Percentiles rank a stretch among this genome's conserved stretches.
Evolutionary conservation across 2,888 invertebrate species (phyloP).

Genomic region (Glyphotaelius pellucidus): DNA sequence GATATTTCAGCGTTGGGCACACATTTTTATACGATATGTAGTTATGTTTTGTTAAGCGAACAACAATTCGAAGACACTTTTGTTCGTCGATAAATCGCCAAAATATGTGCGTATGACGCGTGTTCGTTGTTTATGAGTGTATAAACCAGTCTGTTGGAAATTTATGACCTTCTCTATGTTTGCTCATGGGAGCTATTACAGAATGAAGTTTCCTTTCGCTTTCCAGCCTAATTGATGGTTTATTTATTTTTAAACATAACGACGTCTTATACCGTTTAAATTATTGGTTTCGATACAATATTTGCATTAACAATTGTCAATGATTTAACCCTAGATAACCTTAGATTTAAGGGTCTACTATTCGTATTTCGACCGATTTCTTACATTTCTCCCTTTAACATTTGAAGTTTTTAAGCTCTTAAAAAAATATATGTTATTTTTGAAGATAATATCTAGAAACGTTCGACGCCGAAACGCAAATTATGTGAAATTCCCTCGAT

Average conservation of each 20-base stretch:
- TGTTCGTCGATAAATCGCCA: constrained; percentile 44
- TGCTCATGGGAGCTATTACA: neutral
- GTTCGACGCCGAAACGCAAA: no score
- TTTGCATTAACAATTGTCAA: no score
- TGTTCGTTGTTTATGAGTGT: constrained; percentile 61
- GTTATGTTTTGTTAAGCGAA: constrained; percentile 41
- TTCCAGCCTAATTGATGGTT: neutral
- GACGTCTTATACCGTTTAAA: neutral
- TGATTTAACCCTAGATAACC: no score
- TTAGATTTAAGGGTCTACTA: no score
- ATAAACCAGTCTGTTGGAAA: constrained; percentile 54
- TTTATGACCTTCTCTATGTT: constrained; percentile 52
- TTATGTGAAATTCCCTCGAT: no score
- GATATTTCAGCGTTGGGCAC: neutral
- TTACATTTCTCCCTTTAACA: no score
- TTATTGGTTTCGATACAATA: neutral
- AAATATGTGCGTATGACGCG: constrained; percentile 56
- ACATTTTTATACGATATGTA: neutral
- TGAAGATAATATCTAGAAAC: no score
- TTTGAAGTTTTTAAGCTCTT: no score
- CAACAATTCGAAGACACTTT: constrained; percentile 46
- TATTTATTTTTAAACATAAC: neutral
- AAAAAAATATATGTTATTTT: no score
- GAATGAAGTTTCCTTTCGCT: neutral
- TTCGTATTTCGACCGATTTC: no score